Percentiles rank a stretch among this genome's conserved stretches.
phyloP scores from a whole-genome alignment of 2,113 vertebrate species.

The Phyllostomus hastatus region DNA sequence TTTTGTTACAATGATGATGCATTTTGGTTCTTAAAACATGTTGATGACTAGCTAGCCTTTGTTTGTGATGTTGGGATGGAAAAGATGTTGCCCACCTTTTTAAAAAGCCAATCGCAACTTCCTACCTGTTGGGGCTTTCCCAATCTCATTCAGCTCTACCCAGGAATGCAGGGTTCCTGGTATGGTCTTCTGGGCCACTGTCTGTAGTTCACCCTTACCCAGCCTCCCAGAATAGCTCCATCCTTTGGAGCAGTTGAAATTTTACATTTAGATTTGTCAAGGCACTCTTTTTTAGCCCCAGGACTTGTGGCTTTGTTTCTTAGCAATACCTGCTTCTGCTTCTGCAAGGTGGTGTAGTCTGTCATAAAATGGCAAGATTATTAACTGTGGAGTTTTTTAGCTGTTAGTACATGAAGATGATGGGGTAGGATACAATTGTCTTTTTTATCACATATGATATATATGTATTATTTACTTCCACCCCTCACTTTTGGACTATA shows the following conservation, averaged over 20 bases:
- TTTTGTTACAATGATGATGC: conserved; percentile 50
- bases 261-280: conserved; percentile 18
- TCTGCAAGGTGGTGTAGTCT: conserved; percentile 34
- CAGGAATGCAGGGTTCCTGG: conserved; percentile 52
- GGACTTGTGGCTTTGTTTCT: conserved; percentile 25
- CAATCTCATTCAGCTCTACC: conserved; percentile 47
- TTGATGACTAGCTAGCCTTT: conserved; percentile 56
- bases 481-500: conserved; percentile 41
- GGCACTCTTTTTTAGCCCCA: neutral
- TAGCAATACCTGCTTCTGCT: conserved; percentile 29
- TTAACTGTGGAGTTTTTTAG: conserved; percentile 36
- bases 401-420: conserved; percentile 19
- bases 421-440: neutral
- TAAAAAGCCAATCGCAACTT: conserved; percentile 55
- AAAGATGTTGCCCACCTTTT: conserved; percentile 56
- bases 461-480: conserved; percentile 53
- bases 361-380: conserved; percentile 19
- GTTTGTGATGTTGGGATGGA: conserved; percentile 54
- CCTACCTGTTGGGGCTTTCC: conserved; percentile 53
- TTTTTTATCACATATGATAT: conserved; percentile 21
- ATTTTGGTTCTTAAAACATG: conserved; percentile 55
- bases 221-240: neutral
- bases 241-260: conserved; percentile 36
- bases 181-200: conserved; percentile 42
- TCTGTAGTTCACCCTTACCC: conserved; percentile 15